These are phyloP conservation scores for Leptoteleia sp. DNA, from an alignment of 1,140 invertebrate species.

Conservation along the genomic window DNA sequence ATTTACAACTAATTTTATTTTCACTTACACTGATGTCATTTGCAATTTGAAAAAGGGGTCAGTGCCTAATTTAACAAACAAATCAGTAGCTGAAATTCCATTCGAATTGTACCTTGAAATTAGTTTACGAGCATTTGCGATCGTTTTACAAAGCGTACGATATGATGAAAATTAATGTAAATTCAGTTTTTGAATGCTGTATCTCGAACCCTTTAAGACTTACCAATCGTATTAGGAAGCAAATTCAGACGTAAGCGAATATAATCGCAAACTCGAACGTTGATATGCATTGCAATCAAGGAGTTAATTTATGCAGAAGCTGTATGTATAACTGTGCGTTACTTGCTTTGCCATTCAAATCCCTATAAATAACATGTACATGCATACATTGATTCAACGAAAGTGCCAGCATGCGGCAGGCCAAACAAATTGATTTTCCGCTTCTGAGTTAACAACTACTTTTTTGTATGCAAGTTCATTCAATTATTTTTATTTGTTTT, in stretches of 20 bases:
- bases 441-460: constrained; percentile 20
- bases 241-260: constrained; percentile 31
- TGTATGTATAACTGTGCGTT: constrained; percentile 42
- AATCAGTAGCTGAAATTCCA: no score
- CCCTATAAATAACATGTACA: constrained; percentile 51
- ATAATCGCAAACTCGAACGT: constrained; percentile 26
- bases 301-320: constrained; percentile 58
- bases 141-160: background rate
- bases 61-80: no score
- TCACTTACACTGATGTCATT: no score
- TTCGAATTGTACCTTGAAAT: background rate
- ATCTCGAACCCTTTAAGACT: constrained; percentile 15
- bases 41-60: no score
- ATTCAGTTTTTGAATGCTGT: background rate
- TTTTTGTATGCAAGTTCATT: constrained; percentile 3
- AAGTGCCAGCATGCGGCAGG: constrained; percentile 29
- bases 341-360: constrained; percentile 45
- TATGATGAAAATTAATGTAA: background rate
- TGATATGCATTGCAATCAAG: constrained; percentile 45
- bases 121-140: background rate
- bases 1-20: no score
- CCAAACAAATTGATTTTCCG: constrained; percentile 51
- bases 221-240: constrained; percentile 26
- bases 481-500: background rate
- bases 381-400: constrained; percentile 40